Evolutionary conservation across 2,888 invertebrate genomes (phyloP), one percentile per base, ranked within the genome.

Genomic region (Cerastis rubricosa): DNA sequence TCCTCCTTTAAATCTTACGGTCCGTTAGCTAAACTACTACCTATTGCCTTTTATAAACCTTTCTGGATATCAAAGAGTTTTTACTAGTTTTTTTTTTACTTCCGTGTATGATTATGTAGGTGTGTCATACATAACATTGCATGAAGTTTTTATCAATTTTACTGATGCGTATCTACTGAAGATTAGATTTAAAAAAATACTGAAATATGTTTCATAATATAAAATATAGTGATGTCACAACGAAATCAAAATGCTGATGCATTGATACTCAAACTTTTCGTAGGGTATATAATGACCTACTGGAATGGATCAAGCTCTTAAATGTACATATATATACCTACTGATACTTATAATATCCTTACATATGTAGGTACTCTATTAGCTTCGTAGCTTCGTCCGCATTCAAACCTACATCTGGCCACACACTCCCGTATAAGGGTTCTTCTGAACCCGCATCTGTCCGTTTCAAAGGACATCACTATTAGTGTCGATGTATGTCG

Each of bases 1-100:
- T 86, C 76, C 83, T 72, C 66, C 73, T 88, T 90, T 86, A 87
- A 88, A 85, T 86, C 76, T 83, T 67, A 82, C 51, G 77, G 70
- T 72, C 70, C 67, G 68, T 80, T 76, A 29, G 69, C 71, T 80
- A 63, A 71, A 68, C 68, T 70, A 69, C 63, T n/a, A 59, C 59
- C 19, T 64, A 68, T 51, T 61, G n/a, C 29, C 61, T 45, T 77
- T 59, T 43, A 57, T 57, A 29, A 25, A 70, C 70, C 47, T 76
- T 74, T 78, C 61, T 51, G 22, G 51, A 35, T 70, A 69, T 83
- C 65, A 87, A 79, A 83, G 70, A 72, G 47, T 75, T 74, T 67
- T 17, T 59, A 57, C 6, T 43, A 7, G 14, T 54, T 59, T 25
- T 22, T 51, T 49, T 84, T 79, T 67, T 61, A 64, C 64, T 82